These are phyloP conservation scores for Leucoraja ocellata DNA, from an alignment of 2,797 vertebrate genomes.

Conservation along the genomic window DNA sequence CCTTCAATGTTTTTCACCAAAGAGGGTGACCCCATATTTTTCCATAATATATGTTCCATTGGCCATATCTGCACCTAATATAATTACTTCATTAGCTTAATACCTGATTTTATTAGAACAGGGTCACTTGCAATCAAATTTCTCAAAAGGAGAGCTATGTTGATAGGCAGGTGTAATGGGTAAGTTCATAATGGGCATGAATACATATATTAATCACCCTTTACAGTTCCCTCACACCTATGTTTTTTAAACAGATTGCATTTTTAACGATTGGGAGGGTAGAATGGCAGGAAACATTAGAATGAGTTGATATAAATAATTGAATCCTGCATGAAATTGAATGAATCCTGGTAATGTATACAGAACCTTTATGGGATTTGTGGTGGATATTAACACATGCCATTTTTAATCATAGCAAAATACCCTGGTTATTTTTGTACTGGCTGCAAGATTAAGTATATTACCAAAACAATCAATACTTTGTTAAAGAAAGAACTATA, in stretches of 20 bases:
- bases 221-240: not conserved
- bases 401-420: too few relatives aligned
- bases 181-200: too few relatives aligned
- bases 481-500: not conserved
- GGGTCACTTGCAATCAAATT: not conserved
- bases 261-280: not conserved
- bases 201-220: too few relatives aligned
- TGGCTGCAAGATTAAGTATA: not conserved
- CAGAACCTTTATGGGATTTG: not conserved
- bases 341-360: not conserved
- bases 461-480: slow-evolving; percentile 7
- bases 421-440: not conserved
- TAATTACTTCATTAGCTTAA: not conserved
- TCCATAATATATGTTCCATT: too few relatives aligned
- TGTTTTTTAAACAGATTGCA: not conserved
- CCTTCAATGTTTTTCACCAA: too few relatives aligned
- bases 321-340: not conserved
- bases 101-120: not conserved
- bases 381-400: not conserved
- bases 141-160: not conserved
- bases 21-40: too few relatives aligned
- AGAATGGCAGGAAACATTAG: not conserved
- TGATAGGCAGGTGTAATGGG: too few relatives aligned
- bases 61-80: not conserved
- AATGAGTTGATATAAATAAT: not conserved